These are phyloP conservation scores for Nerophis ophidion DNA, from an alignment of 2,113 vertebrate genomes.

Conservation along the genomic window DNA sequence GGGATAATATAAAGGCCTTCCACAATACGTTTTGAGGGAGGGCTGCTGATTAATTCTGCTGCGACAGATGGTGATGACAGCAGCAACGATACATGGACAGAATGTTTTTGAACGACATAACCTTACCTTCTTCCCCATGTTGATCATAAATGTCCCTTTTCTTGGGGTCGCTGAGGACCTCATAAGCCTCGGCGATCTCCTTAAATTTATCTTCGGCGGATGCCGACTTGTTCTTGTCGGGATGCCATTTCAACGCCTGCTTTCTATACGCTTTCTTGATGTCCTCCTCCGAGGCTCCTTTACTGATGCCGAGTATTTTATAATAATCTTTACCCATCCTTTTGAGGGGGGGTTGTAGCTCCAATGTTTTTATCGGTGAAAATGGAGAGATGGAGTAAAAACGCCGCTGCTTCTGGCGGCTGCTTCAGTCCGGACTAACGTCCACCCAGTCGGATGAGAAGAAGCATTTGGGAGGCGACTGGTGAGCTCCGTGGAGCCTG, in stretches of 20 bases:
- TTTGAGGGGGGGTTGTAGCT: conserved; percentile 43
- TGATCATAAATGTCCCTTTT: conserved; percentile 97
- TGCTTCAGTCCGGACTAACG: conserved; percentile 21
- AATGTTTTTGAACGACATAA: too few relatives aligned
- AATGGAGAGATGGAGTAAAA: background rate
- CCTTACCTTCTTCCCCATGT: conserved; percentile 93
- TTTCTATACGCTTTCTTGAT: conserved; percentile 98
- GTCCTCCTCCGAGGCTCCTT: conserved; percentile 94
- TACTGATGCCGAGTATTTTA: conserved; percentile 88
- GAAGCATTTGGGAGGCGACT: conserved; percentile 51
- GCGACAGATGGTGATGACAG: too few relatives aligned
- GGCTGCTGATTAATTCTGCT: too few relatives aligned
- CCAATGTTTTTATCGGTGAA: background rate
- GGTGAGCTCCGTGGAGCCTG: conserved; percentile 45
- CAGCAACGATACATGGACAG: too few relatives aligned
- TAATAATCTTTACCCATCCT: conserved; percentile 99
- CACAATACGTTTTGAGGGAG: too few relatives aligned
- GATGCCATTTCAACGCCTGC: conserved; percentile 96
- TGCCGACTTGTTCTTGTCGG: conserved; percentile 96
- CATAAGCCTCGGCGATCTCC: conserved; percentile 95
- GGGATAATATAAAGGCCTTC: too few relatives aligned
- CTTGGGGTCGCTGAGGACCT: conserved; percentile 95
- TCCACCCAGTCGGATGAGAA: conserved; percentile 17
- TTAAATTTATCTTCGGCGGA: conserved; percentile 98
- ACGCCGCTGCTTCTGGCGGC: background rate